phyloP scores from a whole-genome alignment of 1,140 invertebrate species.

The Paraescarpia echinospica region DNA sequence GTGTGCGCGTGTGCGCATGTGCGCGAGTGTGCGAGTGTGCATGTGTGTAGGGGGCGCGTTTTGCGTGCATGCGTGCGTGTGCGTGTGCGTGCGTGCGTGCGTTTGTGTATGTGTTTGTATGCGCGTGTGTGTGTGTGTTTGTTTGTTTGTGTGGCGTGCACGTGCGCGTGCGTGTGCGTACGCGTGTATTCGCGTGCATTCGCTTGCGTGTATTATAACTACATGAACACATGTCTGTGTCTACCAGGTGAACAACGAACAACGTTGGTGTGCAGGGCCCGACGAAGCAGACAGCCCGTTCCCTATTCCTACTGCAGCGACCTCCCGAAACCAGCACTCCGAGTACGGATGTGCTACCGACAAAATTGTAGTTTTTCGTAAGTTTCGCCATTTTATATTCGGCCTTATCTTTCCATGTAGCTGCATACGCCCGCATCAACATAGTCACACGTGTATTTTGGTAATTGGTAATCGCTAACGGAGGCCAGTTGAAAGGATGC shows the following conservation, averaged over 20 bases:
- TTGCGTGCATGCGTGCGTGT: too few relatives aligned
- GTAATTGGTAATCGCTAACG: neutral
- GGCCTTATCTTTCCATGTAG: neutral
- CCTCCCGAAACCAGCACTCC: neutral
- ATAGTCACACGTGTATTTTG: neutral
- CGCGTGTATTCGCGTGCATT: too few relatives aligned
- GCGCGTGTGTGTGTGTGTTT: too few relatives aligned
- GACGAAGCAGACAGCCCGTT: neutral
- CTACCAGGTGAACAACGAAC: neutral
- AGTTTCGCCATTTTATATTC: neutral
- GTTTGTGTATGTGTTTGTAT: too few relatives aligned
- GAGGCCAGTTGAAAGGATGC: neutral
- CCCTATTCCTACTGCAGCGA: neutral
- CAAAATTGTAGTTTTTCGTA: constrained; percentile 1
- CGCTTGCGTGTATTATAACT: neutral
- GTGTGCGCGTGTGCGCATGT: too few relatives aligned
- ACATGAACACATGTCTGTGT: neutral
- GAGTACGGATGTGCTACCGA: neutral
- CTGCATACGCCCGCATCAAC: neutral
- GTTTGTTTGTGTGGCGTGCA: too few relatives aligned
- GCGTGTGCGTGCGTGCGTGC: too few relatives aligned
- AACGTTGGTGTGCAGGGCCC: neutral
- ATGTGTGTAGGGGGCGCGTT: too few relatives aligned
- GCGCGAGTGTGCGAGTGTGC: too few relatives aligned
- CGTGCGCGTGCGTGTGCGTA: too few relatives aligned